These are phyloP conservation scores for Scolopax rusticola DNA, from an alignment of 2,797 vertebrate genomes.

Conservation along the genomic window DNA sequence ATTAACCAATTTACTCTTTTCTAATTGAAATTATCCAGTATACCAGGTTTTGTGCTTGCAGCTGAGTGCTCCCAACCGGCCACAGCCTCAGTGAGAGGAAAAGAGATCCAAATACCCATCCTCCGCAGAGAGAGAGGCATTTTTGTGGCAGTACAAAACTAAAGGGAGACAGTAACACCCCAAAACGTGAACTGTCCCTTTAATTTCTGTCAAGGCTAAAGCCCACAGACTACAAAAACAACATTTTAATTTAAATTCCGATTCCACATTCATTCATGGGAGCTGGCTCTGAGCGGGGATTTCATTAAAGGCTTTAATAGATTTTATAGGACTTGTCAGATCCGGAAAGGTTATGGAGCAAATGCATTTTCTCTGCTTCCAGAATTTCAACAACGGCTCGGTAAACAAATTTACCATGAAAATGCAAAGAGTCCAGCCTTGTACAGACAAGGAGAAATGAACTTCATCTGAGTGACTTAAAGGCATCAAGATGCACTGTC, in stretches of 20 bases:
- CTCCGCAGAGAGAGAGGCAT: background rate
- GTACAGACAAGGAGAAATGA: slow-evolving; percentile 45
- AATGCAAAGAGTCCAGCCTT: slow-evolving; percentile 84
- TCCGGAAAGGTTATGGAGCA: slow-evolving; percentile 89
- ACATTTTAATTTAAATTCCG: slow-evolving; percentile 81
- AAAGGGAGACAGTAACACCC: background rate
- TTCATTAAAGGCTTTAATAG: slow-evolving; percentile 83
- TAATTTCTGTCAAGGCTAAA: slow-evolving; percentile 68
- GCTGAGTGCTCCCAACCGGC: background rate
- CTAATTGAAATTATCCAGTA: slow-evolving; percentile 31
- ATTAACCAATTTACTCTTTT: slow-evolving; percentile 31
- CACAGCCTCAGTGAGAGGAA: background rate
- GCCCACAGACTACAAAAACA: slow-evolving; percentile 70
- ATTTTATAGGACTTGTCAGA: slow-evolving; percentile 80
- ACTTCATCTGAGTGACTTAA: slow-evolving; percentile 50
- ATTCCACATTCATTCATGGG: slow-evolving; percentile 76
- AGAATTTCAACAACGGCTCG: slow-evolving; percentile 75
- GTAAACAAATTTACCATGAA: slow-evolving; percentile 90
- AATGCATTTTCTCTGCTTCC: slow-evolving; percentile 85
- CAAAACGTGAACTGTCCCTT: slow-evolving; percentile 46
- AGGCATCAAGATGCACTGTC: background rate
- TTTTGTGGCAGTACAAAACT: background rate
- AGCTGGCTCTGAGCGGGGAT: slow-evolving; percentile 73
- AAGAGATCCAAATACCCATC: background rate
- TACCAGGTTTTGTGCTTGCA: background rate